These are phyloP conservation scores for Sakesphorus luctuosus DNA, from an alignment of 2,113 vertebrate genomes.

Conservation along the genomic window DNA sequence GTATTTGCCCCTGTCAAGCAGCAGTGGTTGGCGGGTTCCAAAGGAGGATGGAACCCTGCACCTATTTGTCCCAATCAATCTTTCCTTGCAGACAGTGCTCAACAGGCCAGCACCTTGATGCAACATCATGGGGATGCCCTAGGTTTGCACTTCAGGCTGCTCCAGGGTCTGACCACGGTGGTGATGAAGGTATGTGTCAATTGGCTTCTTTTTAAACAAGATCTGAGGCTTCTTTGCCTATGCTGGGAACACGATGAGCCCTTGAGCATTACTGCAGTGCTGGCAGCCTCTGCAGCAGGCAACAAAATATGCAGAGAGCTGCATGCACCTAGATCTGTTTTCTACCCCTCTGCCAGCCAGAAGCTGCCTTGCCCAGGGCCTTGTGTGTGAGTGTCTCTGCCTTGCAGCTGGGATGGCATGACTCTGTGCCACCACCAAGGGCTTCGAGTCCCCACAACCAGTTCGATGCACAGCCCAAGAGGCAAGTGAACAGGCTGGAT, in stretches of 20 bases:
- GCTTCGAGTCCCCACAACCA: neutral
- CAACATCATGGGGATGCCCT: neutral
- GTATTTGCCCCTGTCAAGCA: neutral
- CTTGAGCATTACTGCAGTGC: neutral
- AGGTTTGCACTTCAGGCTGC: neutral
- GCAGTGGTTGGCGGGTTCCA: neutral
- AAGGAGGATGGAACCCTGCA: neutral
- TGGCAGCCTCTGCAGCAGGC: neutral
- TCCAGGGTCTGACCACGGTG: accelerated
- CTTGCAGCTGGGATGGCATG: neutral
- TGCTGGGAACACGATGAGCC: accelerated
- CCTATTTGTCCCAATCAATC: neutral
- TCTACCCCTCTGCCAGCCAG: neutral
- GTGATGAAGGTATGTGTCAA: neutral
- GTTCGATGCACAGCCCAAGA: neutral
- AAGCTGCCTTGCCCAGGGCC: neutral
- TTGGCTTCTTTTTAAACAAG: neutral
- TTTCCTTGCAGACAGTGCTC: accelerated
- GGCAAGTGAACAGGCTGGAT: neutral
- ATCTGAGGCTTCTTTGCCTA: neutral
- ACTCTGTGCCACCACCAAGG: neutral
- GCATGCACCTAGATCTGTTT: neutral
- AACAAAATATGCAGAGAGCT: neutral
- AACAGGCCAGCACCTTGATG: neutral
- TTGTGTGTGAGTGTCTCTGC: accelerated